These are phyloP conservation scores for Cheilosia vulpina DNA, from an alignment of 2,888 invertebrate species.

Conservation along the genomic window DNA sequence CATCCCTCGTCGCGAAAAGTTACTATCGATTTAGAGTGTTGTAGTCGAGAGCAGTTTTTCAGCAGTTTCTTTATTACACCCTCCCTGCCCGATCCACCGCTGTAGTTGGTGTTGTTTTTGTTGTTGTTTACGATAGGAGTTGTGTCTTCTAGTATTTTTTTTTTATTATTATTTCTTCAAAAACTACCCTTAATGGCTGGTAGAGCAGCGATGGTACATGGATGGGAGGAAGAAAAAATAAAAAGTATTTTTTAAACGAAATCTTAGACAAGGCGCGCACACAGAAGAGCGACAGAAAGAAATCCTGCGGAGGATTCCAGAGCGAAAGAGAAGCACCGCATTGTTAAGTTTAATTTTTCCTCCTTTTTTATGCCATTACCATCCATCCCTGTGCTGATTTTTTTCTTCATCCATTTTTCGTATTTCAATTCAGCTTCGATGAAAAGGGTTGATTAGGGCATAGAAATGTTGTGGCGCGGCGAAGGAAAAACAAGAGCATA, in stretches of 20 bases:
- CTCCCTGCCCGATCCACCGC: background rate
- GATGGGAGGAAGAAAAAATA: slow-evolving; percentile 15
- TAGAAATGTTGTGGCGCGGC: slow-evolving; percentile 16
- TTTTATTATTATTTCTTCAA: slow-evolving; percentile 65
- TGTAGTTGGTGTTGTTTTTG: slow-evolving; percentile 43
- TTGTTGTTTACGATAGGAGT: slow-evolving; percentile 41
- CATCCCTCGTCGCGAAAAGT: slow-evolving; percentile 63
- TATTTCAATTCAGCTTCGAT: slow-evolving; percentile 46
- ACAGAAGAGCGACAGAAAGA: slow-evolving; percentile 43
- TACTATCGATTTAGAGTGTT: slow-evolving; percentile 74
- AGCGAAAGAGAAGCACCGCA: slow-evolving; percentile 61
- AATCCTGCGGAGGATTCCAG: slow-evolving; percentile 41
- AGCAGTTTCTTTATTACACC: slow-evolving; percentile 62
- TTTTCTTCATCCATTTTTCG: background rate
- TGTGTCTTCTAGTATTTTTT: slow-evolving; percentile 32
- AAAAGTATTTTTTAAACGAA: slow-evolving; percentile 67
- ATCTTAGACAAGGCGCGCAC: slow-evolving; percentile 54
- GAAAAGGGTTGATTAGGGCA: slow-evolving; percentile 72
- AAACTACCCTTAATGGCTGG: slow-evolving; percentile 73
- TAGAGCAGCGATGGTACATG: slow-evolving; percentile 40
- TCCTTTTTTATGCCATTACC: slow-evolving; percentile 41
- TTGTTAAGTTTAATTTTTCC: slow-evolving; percentile 63
- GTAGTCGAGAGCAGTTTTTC: slow-evolving; percentile 71
- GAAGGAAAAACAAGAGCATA: slow-evolving; percentile 46
- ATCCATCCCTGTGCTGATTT: slow-evolving; percentile 38